Evolutionary conservation across 2,888 invertebrate species (phyloP).

Genomic region (Hypselothyrea guttata): DNA sequence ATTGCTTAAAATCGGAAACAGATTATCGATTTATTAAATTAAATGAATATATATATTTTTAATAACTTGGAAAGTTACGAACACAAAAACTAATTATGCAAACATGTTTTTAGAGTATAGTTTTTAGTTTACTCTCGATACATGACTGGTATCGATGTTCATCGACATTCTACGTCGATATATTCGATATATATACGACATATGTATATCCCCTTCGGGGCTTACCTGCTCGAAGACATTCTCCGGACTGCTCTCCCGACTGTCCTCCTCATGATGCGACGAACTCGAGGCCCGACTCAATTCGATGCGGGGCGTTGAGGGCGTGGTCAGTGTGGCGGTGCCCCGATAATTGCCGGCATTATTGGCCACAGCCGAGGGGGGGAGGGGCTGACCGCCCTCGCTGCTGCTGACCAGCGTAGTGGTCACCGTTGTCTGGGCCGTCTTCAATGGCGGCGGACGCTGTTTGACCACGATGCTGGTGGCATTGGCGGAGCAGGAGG

Average conservation of each 20-base stretch:
- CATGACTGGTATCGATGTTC: too few species aligned
- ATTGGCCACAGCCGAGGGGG: constrained; percentile 6
- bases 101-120: too few species aligned
- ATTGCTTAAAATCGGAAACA: too few species aligned
- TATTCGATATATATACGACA: too few species aligned
- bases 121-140: too few species aligned
- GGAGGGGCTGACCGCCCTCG: constrained; percentile 64
- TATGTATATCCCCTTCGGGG: too few species aligned
- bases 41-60: too few species aligned
- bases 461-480: constrained; percentile 64
- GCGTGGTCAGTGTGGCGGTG: constrained; percentile 83
- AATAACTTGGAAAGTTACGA: too few species aligned
- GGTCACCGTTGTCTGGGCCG: constrained; percentile 64
- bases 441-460: constrained; percentile 81
- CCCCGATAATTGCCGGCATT: constrained; percentile 51
- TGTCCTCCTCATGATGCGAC: constrained; percentile 89
- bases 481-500: constrained; percentile 65
- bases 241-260: constrained; percentile 92
- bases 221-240: constrained; percentile 89
- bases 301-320: constrained; percentile 92
- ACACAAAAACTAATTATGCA: too few species aligned
- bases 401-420: constrained; percentile 71
- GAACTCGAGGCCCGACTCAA: constrained; percentile 94
- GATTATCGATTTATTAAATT: too few species aligned
- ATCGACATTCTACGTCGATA: too few species aligned